A percentile compares a stretch with the other conserved stretches of the same genome.
phyloP scores from a whole-genome alignment of 2,113 vertebrate genomes.

The Phycodurus eques region DNA sequence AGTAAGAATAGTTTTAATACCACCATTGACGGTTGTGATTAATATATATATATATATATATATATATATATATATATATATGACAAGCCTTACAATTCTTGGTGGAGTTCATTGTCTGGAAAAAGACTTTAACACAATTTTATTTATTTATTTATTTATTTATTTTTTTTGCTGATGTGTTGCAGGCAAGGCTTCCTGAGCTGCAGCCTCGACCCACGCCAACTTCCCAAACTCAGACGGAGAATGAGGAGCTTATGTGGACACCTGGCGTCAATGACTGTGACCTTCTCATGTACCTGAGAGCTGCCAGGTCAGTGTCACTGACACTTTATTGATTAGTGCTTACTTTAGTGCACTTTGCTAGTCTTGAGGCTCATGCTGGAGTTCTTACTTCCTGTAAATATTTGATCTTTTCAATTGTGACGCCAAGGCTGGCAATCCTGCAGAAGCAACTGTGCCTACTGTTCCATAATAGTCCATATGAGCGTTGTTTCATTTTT shows the following conservation, averaged over 20 bases:
- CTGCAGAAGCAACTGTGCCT: too few relatives aligned
- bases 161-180: not conserved
- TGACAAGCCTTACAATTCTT: not conserved
- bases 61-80: too few relatives aligned
- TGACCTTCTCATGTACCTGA: slow-evolving; percentile 96
- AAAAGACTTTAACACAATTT: not conserved
- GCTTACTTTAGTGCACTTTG: not conserved
- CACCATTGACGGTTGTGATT: not conserved
- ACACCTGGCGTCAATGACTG: slow-evolving; percentile 97
- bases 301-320: slow-evolving; percentile 87
- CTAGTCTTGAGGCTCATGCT: not conserved
- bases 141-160: too few relatives aligned
- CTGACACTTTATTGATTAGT: not conserved
- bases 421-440: not conserved
- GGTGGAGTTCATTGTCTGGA: not conserved
- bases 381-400: not conserved
- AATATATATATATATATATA: not conserved
- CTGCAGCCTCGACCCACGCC: slow-evolving; percentile 83
- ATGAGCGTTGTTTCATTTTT: not conserved
- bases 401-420: not conserved
- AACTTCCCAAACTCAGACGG: slow-evolving; percentile 80
- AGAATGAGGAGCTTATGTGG: slow-evolving; percentile 94
- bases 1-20: too few relatives aligned
- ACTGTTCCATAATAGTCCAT: too few relatives aligned
- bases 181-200: slow-evolving; percentile 93